These are phyloP conservation scores for Muntiacus muntjak DNA, from an alignment of 2,113 vertebrate genomes.

Conservation along the genomic window DNA sequence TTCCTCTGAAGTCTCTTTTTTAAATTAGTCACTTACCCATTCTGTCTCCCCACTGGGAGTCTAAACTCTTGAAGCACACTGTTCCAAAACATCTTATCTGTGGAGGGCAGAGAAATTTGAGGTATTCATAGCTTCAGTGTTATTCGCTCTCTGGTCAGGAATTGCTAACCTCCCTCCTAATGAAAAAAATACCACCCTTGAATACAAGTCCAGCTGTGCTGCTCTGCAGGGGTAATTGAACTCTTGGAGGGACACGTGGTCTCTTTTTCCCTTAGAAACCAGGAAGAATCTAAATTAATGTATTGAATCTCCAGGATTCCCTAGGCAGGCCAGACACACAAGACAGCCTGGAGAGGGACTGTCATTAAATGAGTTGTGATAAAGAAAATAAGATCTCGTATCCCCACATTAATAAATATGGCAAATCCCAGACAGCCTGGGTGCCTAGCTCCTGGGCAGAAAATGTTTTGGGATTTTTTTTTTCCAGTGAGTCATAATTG, in stretches of 20 bases:
- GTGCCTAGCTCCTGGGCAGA: background rate
- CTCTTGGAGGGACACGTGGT: background rate
- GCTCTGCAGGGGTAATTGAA: background rate
- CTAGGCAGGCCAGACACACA: background rate
- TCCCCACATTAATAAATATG: background rate
- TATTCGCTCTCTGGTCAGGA: background rate
- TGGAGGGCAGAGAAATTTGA: constrained; percentile 1
- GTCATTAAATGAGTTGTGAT: background rate
- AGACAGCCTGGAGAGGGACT: background rate
- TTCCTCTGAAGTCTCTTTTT: background rate
- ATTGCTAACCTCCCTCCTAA: background rate
- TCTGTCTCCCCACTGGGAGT: background rate
- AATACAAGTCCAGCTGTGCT: background rate
- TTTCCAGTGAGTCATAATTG: background rate
- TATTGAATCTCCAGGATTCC: background rate
- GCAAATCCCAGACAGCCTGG: background rate
- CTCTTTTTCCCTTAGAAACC: background rate
- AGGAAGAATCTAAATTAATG: background rate
- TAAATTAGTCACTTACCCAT: background rate
- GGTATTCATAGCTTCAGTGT: background rate
- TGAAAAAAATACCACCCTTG: background rate
- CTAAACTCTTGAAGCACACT: background rate
- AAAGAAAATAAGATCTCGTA: background rate
- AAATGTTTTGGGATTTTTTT: background rate
- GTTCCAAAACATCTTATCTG: background rate